Evolutionary conservation across 2,797 vertebrate genomes (phyloP).

Genomic region (Halcyon badia): DNA sequence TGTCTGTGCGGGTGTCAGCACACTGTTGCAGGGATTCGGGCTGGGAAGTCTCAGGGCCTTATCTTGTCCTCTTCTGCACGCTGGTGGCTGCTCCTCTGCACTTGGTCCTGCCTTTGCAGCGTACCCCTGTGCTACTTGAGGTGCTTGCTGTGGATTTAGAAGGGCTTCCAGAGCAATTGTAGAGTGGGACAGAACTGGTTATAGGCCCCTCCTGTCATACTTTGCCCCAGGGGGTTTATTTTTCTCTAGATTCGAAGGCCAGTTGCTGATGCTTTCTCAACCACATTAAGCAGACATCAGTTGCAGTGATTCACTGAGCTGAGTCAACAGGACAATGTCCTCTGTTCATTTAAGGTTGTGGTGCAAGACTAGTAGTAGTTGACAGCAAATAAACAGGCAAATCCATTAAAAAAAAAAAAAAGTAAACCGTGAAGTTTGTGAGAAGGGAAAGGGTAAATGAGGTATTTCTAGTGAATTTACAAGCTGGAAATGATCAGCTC

Average conservation of each 20-base stretch:
- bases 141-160: not conserved
- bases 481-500: not conserved
- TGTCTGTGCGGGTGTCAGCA: not conserved
- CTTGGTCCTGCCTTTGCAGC: not conserved
- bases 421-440: not conserved
- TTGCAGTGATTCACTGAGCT: not conserved
- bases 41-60: not conserved
- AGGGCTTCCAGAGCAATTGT: not conserved
- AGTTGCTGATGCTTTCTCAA: not conserved
- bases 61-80: not conserved
- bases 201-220: rapidly evolving
- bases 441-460: not conserved
- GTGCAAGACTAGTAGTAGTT: not conserved
- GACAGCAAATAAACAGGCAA: not conserved
- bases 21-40: not conserved
- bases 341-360: not conserved
- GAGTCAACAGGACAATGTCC: not conserved
- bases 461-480: not conserved
- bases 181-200: not conserved
- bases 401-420: not conserved
- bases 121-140: rapidly evolving
- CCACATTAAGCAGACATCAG: not conserved
- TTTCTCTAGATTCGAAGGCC: not conserved
- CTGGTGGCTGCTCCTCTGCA: not conserved
- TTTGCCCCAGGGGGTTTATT: not conserved